These are phyloP conservation scores for Aurelia coerulea DNA, from an alignment of 30 jellyfish, hydroid and myxozoan species.

Conservation along the genomic window DNA sequence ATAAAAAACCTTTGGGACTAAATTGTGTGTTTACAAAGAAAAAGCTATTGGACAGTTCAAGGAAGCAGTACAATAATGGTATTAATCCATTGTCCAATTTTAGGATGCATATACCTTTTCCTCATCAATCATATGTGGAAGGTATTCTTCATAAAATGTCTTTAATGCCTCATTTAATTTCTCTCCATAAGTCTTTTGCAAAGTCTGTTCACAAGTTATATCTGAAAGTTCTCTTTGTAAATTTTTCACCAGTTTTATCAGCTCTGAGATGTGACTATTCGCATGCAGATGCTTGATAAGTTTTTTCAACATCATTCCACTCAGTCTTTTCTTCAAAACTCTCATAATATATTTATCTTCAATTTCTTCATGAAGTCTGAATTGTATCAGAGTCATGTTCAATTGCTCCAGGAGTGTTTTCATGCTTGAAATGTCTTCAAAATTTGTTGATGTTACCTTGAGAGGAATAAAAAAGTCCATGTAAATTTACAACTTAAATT, in stretches of 20 bases:
- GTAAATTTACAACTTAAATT: too few species aligned
- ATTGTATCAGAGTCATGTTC: slow-evolving; percentile 57
- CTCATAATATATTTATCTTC: slow-evolving; percentile 93
- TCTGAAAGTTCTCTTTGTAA: slow-evolving; percentile 52
- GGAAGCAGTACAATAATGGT: too few species aligned
- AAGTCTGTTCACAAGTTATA: slow-evolving; percentile 38
- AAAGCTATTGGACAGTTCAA: too few species aligned
- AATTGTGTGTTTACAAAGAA: too few species aligned
- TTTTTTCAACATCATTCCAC: slow-evolving; percentile 74
- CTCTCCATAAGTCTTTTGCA: slow-evolving; percentile 65
- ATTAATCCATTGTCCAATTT: too few species aligned
- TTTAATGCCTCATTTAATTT: slow-evolving; percentile 57
- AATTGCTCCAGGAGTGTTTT: slow-evolving; percentile 64
- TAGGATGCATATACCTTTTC: slow-evolving; percentile 64
- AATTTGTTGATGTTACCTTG: slow-evolving; percentile 81
- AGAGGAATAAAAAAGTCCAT: not conserved
- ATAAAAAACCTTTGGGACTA: too few species aligned
- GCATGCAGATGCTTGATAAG: slow-evolving; percentile 86
- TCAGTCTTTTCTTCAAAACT: slow-evolving; percentile 67
- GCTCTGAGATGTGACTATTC: slow-evolving; percentile 82
- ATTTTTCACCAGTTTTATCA: slow-evolving; percentile 61
- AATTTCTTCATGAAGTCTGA: slow-evolving; percentile 89
- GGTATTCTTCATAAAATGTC: slow-evolving; percentile 78
- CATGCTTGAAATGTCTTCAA: slow-evolving; percentile 73
- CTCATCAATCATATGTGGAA: slow-evolving; percentile 97